Conservation (phyloP, 2,797 vertebrate species). For the Lutjanus argentimaculatus region DNA sequence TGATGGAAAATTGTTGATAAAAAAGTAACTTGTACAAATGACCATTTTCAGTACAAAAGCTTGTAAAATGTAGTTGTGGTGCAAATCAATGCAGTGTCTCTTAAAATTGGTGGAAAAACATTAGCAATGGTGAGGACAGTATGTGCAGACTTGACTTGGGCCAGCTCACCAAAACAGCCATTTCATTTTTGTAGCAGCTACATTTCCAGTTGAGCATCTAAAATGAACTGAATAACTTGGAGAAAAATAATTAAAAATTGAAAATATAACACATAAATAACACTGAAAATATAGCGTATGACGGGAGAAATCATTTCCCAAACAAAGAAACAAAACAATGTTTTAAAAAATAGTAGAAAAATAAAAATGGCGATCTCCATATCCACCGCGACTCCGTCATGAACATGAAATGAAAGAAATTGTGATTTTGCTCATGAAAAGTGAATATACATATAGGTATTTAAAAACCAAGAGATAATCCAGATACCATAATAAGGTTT, state of each 20-base stretch:
- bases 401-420: slow-evolving; percentile 67
- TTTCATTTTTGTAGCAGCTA: slow-evolving; percentile 85
- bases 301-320: slow-evolving; percentile 44
- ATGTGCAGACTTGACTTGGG: slow-evolving; percentile 79
- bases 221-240: slow-evolving; percentile 61
- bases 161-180: slow-evolving; percentile 79
- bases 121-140: slow-evolving; percentile 72
- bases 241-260: slow-evolving; percentile 53
- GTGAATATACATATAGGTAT: slow-evolving; percentile 81
- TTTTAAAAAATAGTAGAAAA: slow-evolving; percentile 81
- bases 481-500: slow-evolving; percentile 86
- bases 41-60: slow-evolving; percentile 87
- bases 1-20: slow-evolving; percentile 79
- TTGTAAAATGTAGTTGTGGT: slow-evolving; percentile 87
- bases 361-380: slow-evolving; percentile 68
- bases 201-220: slow-evolving; percentile 86
- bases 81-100: slow-evolving; percentile 80
- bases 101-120: slow-evolving; percentile 69
- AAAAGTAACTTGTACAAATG: slow-evolving; percentile 88
- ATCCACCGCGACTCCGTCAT: slow-evolving; percentile 56
- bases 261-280: slow-evolving; percentile 80
- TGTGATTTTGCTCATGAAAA: slow-evolving; percentile 89
- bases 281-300: slow-evolving; percentile 76
- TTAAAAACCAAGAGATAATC: slow-evolving; percentile 87
- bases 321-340: slow-evolving; percentile 36